Percentiles rank a stretch among this genome's conserved stretches.
Evolutionary conservation across 2,888 invertebrate species (phyloP).

Genomic region (Salpingus planirostris): DNA sequence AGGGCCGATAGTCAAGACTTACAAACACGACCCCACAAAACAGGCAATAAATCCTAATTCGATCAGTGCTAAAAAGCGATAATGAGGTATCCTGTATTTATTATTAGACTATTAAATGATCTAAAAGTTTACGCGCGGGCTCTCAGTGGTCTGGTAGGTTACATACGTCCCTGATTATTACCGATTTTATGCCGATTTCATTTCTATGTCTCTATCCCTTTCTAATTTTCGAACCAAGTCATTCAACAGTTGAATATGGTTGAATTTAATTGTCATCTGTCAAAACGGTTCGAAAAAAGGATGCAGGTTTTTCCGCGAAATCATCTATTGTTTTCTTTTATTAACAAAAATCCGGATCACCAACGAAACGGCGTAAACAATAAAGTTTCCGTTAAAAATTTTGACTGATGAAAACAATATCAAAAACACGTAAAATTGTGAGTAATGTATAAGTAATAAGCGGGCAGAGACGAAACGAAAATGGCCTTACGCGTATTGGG

Average conservation of each 20-base stretch:
- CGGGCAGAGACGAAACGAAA: constrained; percentile 1
- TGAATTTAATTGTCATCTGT: too few species aligned
- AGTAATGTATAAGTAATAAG: constrained; percentile 12
- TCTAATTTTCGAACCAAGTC: too few species aligned
- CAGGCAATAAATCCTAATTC: constrained; percentile 21
- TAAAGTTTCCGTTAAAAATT: constrained; percentile 13
- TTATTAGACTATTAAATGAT: too few species aligned
- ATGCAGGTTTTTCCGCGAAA: too few species aligned
- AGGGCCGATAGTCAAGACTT: constrained; percentile 82
- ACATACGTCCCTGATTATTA: too few species aligned
- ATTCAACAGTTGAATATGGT: too few species aligned
- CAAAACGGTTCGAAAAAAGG: too few species aligned
- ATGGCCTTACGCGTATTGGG: constrained; percentile 9
- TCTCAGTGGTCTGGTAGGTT: too few species aligned
- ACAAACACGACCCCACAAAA: constrained; percentile 73
- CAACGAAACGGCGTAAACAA: constrained; percentile 19
- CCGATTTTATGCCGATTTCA: too few species aligned
- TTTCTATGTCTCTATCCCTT: too few species aligned
- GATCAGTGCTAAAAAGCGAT: constrained; percentile 49
- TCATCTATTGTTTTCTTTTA: background rate
- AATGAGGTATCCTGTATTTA: constrained; percentile 1
- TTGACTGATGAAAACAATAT: constrained; percentile 10
- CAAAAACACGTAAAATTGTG: constrained; percentile 11
- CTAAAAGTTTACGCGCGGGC: too few species aligned
- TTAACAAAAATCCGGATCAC: constrained; percentile 15